Evolutionary conservation across 1,140 invertebrate species (phyloP).

Genomic region (Tribolium castaneum): DNA sequence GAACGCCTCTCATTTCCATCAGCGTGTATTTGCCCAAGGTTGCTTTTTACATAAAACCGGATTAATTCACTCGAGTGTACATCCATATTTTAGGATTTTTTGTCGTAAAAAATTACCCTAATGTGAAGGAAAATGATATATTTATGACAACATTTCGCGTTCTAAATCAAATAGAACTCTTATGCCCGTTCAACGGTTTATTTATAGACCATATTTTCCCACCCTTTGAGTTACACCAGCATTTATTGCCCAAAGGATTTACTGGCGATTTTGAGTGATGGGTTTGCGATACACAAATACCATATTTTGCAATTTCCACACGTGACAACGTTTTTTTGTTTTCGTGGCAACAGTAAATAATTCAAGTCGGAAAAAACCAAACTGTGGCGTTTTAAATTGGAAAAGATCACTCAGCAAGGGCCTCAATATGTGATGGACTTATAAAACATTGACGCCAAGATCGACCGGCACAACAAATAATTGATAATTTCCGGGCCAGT

Average conservation of each 20-base stretch:
- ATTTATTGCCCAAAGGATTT: conserved; percentile 32
- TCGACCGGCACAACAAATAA: not conserved
- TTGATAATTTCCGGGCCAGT: not conserved
- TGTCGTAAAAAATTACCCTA: conserved; percentile 19
- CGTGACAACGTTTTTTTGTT: not conserved
- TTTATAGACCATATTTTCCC: conserved; percentile 41
- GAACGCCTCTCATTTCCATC: not conserved
- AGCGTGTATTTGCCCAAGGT: not conserved
- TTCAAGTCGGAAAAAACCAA: not conserved
- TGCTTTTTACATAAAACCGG: not conserved
- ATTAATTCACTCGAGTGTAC: not conserved
- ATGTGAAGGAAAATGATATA: conserved; percentile 31
- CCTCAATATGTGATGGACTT: not conserved
- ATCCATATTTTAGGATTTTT: conserved; percentile 12
- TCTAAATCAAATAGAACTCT: conserved; percentile 40
- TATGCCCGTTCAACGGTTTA: conserved; percentile 33
- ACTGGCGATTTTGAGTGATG: conserved; percentile 18
- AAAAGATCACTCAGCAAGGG: not conserved
- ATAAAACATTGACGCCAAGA: not conserved
- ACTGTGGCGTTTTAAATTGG: not conserved
- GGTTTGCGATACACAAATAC: conserved; percentile 13
- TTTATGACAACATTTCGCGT: conserved; percentile 22
- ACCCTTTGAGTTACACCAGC: conserved; percentile 24
- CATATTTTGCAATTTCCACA: not conserved
- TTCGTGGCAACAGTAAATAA: no score